A percentile compares a stretch with the other conserved stretches of the same genome.
Evolutionary conservation across 2,888 invertebrate species (phyloP).

Genomic region (Xestobium rufovillosum): DNA sequence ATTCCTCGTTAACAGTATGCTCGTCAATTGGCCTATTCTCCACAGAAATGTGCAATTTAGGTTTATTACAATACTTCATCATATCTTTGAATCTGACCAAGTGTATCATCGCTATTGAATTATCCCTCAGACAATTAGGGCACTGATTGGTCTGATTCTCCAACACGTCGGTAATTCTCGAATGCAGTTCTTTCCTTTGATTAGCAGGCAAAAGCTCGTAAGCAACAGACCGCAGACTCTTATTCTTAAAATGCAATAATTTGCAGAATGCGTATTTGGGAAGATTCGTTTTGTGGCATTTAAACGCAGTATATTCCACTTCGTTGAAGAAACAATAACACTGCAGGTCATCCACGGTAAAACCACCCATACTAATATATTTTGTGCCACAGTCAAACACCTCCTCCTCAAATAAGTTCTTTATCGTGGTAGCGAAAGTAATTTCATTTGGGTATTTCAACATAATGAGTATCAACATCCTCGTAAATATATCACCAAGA

Average conservation of each 20-base stretch:
- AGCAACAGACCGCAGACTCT: conserved; percentile 46
- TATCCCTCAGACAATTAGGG: conserved; percentile 37
- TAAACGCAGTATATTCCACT: conserved; percentile 32
- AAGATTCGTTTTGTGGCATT: conserved; percentile 33
- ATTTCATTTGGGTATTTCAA: conserved; percentile 48
- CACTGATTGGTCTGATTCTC: conserved; percentile 48
- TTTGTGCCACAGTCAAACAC: conserved; percentile 49
- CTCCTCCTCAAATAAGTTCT: conserved; percentile 48
- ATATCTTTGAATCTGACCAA: conserved; percentile 19
- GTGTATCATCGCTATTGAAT: conserved; percentile 18
- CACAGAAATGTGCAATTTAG: conserved; percentile 8
- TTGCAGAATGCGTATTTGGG: conserved; percentile 53
- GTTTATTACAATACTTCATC: conserved; percentile 19
- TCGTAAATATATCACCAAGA: conserved; percentile 49
- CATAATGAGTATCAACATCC: conserved; percentile 48
- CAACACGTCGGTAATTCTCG: conserved; percentile 46
- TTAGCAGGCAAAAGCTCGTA: conserved; percentile 49
- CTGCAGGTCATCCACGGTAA: conserved; percentile 14
- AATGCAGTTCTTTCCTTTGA: conserved; percentile 51
- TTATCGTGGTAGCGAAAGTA: conserved; percentile 45
- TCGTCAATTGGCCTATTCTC: neutral
- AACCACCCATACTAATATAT: conserved; percentile 25
- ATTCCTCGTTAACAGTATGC: neutral
- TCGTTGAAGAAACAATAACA: conserved; percentile 42
- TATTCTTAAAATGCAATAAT: conserved; percentile 49